Percentiles rank a stretch among this genome's conserved stretches.
phyloP scores from a whole-genome alignment of 2,113 vertebrate genomes.

The Cochlearius cochlearius region DNA sequence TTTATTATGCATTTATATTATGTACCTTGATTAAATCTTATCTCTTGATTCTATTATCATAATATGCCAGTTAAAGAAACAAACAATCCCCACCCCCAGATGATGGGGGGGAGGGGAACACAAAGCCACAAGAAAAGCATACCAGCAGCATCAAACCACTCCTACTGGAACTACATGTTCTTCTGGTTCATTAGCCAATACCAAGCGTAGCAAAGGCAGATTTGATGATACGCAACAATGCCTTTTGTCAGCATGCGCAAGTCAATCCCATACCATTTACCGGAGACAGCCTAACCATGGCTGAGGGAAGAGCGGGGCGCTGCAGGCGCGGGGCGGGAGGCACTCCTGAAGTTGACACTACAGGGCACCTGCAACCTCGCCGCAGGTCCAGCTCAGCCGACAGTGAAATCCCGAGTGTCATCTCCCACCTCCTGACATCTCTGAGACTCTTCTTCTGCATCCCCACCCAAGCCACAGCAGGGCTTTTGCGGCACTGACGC shows the following conservation, averaged over 20 bases:
- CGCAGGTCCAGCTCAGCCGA: background rate
- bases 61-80: constrained; percentile 53
- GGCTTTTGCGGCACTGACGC: background rate
- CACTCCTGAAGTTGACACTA: background rate
- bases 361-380: background rate
- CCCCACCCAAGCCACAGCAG: background rate
- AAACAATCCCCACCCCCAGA: constrained; percentile 37
- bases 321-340: background rate
- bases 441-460: background rate
- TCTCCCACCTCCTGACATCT: background rate
- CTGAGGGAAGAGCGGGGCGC: background rate
- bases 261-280: background rate
- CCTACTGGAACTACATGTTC: constrained; percentile 34
- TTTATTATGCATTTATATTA: constrained; percentile 50
- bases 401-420: background rate
- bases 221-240: background rate
- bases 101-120: background rate
- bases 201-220: background rate
- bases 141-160: constrained; percentile 44
- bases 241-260: constrained; percentile 27
- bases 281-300: background rate
- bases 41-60: constrained; percentile 48
- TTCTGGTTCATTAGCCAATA: constrained; percentile 27
- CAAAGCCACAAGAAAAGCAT: constrained; percentile 50
- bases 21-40: constrained; percentile 59